phyloP scores from a whole-genome alignment of 2,113 vertebrate species.

The Felis catus region DNA sequence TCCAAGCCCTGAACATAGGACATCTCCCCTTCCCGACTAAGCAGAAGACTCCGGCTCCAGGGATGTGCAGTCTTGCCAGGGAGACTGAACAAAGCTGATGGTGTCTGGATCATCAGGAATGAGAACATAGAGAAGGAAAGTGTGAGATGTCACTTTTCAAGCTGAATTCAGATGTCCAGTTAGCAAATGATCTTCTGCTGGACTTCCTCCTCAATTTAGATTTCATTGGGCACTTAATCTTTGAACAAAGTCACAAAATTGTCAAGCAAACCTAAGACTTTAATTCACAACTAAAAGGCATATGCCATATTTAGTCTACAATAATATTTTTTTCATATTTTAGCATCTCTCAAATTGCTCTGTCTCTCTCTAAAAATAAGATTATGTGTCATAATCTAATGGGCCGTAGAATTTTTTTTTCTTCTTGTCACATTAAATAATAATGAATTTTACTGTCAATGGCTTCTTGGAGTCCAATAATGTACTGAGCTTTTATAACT shows the following conservation, averaged over 20 bases:
- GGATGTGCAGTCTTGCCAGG: background rate
- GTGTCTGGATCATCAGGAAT: background rate
- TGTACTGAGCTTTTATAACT: background rate
- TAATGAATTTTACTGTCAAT: background rate
- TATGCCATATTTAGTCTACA: background rate
- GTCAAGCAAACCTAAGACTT: background rate
- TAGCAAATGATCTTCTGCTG: background rate
- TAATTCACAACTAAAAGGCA: background rate
- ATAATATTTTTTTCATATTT: background rate
- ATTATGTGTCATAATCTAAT: background rate
- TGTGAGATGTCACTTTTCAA: background rate
- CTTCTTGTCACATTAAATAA: constrained; percentile 4
- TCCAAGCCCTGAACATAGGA: background rate
- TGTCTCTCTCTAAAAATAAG: background rate
- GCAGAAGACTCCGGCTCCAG: background rate
- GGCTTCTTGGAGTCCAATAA: background rate
- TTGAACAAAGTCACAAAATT: background rate
- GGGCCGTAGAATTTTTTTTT: background rate
- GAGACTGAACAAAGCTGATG: background rate
- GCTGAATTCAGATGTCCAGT: background rate
- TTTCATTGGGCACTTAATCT: background rate
- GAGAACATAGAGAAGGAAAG: background rate
- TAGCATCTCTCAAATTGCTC: background rate
- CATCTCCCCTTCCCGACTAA: background rate
- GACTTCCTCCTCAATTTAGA: background rate